These are phyloP conservation scores for Spondyliosoma cantharus DNA, from an alignment of 2,797 vertebrate genomes.

Conservation along the genomic window DNA sequence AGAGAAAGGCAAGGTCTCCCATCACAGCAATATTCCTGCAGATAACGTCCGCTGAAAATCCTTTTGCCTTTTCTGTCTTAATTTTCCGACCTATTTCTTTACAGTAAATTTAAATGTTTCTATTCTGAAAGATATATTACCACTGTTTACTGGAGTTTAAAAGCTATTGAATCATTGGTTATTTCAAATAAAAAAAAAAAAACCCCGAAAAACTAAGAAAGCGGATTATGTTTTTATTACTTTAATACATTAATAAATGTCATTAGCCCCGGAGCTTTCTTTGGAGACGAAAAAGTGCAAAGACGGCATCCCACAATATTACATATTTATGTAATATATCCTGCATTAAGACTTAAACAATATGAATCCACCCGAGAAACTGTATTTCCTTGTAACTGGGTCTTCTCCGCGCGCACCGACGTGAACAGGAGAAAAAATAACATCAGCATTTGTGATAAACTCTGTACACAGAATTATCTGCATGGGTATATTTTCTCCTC, in stretches of 20 bases:
- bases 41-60: conserved; percentile 3
- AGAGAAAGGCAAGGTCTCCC: conserved; percentile 1
- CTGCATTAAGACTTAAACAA: conserved; percentile 54
- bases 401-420: conserved; percentile 6
- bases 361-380: conserved; percentile 32
- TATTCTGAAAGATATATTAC: conserved; percentile 28
- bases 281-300: conserved; percentile 59
- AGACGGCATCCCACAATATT: conserved; percentile 68
- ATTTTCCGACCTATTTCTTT: background rate
- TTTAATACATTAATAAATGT: conserved; percentile 68
- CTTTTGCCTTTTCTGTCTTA: background rate
- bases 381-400: conserved; percentile 25
- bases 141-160: conserved; percentile 35
- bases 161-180: conserved; percentile 44
- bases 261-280: conserved; percentile 70
- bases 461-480: background rate
- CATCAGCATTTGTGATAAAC: conserved; percentile 27
- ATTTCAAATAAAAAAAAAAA: conserved; percentile 20
- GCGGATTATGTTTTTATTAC: conserved; percentile 58
- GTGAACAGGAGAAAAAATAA: background rate
- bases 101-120: conserved; percentile 33
- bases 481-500: background rate
- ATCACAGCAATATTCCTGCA: background rate
- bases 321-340: conserved; percentile 73
- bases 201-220: conserved; percentile 34